A percentile compares a stretch with the other conserved stretches of the same genome.
These are phyloP conservation scores for Pogonus chalceus DNA, from an alignment of 1,140 invertebrate genomes.

Conservation along the genomic window DNA sequence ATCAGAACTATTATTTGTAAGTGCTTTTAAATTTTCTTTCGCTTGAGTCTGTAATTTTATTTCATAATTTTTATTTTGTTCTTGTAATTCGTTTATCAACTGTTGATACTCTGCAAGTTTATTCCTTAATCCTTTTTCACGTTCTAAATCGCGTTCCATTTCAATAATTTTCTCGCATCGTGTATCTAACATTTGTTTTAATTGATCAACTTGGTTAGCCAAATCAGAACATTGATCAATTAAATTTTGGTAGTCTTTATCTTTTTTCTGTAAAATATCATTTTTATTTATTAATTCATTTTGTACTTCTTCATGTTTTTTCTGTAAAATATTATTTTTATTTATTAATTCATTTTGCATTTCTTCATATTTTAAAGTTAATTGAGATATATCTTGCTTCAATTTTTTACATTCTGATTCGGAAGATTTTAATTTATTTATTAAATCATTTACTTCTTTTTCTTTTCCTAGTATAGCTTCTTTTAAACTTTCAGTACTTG, in stretches of 20 bases:
- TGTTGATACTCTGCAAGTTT: neutral
- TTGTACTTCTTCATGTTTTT: neutral
- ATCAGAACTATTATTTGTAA: neutral
- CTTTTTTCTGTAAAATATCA: neutral
- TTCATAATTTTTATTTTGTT: neutral
- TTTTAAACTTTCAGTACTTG: slow-evolving; percentile 1
- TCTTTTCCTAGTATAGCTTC: neutral
- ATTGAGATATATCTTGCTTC: neutral
- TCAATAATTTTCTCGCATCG: neutral
- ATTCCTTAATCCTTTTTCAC: neutral
- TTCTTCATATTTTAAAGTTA: neutral
- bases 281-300: neutral
- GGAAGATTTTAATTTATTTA: too few species aligned
- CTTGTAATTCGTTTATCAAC: neutral
- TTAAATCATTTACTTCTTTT: neutral
- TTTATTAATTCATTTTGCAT: too few species aligned
- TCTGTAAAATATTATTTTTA: neutral
- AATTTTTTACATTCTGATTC: neutral
- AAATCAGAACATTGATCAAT: neutral
- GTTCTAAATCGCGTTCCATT: neutral
- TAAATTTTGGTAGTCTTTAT: neutral
- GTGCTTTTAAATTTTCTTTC: neutral
- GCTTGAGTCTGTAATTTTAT: neutral
- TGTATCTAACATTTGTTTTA: neutral
- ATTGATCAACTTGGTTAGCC: neutral